Evolutionary conservation across 2,888 invertebrate genomes (phyloP).

Genomic region (Cephus runcator): DNA sequence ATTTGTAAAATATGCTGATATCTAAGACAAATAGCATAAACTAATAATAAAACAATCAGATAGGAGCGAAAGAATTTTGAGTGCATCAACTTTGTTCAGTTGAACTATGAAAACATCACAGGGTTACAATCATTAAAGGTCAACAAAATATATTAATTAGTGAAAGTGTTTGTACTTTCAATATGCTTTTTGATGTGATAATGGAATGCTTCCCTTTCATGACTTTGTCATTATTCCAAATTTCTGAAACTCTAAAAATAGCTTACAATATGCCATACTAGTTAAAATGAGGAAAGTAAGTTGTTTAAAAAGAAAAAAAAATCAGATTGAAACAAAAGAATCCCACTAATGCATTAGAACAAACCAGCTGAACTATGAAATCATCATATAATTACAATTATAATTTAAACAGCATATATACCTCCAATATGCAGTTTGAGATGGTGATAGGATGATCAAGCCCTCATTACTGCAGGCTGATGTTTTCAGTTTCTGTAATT

Average conservation of each 20-base stretch:
- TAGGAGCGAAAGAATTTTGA: conserved; percentile 66
- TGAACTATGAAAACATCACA: conserved; percentile 63
- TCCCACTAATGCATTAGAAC: no score
- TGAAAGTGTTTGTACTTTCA: not conserved
- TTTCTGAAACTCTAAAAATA: not conserved
- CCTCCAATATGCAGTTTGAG: no score
- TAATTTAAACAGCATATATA: no score
- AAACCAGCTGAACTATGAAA: no score
- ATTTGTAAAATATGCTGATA: not conserved
- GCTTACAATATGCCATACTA: not conserved
- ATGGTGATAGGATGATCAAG: no score
- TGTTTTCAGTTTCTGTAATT: not conserved
- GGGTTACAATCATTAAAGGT: not conserved
- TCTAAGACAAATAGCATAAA: not conserved
- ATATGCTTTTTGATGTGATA: not conserved
- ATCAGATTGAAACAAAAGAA: no score
- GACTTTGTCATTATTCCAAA: no score
- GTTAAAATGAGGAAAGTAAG: not conserved
- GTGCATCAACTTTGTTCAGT: conserved; percentile 54
- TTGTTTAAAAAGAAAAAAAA: no score
- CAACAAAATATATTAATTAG: not conserved
- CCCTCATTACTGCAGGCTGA: no score
- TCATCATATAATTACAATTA: no score
- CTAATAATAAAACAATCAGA: conserved; percentile 58
- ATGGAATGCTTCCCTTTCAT: no score